Evolutionary conservation across 2,888 invertebrate species (phyloP).

Genomic region (Coronaproctus castanopsis): DNA sequence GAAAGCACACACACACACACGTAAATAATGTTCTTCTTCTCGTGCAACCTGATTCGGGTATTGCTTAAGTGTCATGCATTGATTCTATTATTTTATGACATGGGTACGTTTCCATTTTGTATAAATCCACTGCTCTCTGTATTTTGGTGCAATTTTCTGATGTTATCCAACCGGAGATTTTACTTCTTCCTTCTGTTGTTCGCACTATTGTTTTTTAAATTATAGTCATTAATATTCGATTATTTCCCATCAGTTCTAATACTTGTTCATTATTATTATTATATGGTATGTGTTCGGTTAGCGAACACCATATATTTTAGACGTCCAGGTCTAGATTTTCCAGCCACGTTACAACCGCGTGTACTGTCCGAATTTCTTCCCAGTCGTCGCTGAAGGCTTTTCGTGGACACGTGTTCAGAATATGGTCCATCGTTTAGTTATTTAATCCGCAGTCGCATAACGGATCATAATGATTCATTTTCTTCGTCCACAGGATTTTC

Average conservation of each 20-base stretch:
- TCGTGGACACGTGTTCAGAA: too few species aligned
- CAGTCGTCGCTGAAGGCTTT: too few species aligned
- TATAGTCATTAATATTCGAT: neutral
- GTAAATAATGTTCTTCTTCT: neutral
- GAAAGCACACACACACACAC: too few species aligned
- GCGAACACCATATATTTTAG: too few species aligned
- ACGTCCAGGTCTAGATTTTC: too few species aligned
- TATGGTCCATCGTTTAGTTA: too few species aligned
- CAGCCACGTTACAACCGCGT: too few species aligned
- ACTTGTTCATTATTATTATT: too few species aligned
- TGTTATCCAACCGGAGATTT: neutral
- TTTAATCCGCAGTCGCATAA: too few species aligned
- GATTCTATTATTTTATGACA: neutral
- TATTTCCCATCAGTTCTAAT: neutral
- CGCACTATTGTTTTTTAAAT: neutral
- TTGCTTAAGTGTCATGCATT: neutral
- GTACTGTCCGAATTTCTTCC: too few species aligned
- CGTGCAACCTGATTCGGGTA: neutral
- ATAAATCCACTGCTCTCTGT: neutral
- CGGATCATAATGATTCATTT: too few species aligned
- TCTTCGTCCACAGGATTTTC: neutral
- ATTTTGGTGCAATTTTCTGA: neutral
- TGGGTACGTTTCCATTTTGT: neutral
- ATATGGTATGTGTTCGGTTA: too few species aligned
- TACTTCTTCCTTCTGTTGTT: neutral